Percentiles rank a stretch among this genome's conserved stretches.
phyloP scores from a whole-genome alignment of 2,113 vertebrate genomes.

The Kryptolebias marmoratus region DNA sequence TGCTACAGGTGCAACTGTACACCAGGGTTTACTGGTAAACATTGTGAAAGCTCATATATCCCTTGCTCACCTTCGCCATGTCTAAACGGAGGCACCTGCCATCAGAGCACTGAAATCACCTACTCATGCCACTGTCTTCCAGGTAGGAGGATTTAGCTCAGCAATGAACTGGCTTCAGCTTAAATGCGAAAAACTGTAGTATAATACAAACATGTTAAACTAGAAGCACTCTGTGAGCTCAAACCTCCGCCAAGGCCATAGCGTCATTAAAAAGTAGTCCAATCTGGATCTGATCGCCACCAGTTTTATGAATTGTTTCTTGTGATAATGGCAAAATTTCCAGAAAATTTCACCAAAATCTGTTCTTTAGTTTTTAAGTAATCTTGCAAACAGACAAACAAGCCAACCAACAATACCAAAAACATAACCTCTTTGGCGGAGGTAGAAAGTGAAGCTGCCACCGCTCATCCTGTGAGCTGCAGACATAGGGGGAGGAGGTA shows the following conservation, averaged over 20 bases:
- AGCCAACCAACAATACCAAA: no score
- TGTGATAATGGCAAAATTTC: no score
- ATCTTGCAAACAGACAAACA: no score
- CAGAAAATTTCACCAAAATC: no score
- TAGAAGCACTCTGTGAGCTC: no score
- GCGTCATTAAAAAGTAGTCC: no score
- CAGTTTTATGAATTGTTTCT: no score
- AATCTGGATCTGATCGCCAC: no score
- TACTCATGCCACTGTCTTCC: constrained; percentile 94
- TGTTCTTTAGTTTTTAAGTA: no score
- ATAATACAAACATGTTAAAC: background rate
- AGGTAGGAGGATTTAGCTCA: constrained; percentile 74
- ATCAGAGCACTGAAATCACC: constrained; percentile 84
- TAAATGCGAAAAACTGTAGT: background rate
- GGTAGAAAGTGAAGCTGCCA: background rate
- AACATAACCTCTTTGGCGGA: no score
- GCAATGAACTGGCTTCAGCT: background rate
- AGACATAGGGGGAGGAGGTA: background rate
- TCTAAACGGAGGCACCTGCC: constrained; percentile 91
- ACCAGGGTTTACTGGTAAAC: constrained; percentile 85
- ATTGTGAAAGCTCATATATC: constrained; percentile 86
- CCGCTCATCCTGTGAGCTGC: background rate
- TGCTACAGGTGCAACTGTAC: constrained; percentile 82
- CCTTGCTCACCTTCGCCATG: constrained; percentile 91
- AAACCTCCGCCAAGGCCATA: no score